Evolutionary conservation across 2,113 vertebrate species (phyloP), one percentile per base, ranked within the genome.

Genomic region (Cynoglossus semilaevis): DNA sequence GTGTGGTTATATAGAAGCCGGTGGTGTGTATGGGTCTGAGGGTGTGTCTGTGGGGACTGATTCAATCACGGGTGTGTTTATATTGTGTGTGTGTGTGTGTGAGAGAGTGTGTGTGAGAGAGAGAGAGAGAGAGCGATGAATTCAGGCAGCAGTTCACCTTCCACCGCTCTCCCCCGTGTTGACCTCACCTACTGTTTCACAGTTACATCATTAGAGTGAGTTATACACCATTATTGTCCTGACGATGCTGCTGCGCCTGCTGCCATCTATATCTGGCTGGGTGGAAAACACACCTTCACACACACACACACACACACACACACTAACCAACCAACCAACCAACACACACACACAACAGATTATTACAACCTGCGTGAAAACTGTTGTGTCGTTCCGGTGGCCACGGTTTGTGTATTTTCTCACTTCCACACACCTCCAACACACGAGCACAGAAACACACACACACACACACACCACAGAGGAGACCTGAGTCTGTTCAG

Each of bases 141-240:
- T 68, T n/a, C 46, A 41, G 40, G 60, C 46, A 35, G 57, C 46
- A 70, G 40, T 67, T 82, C 53, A 67, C 65, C 66, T 67, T 80
- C 64, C 37, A 36, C 53, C 58, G 59, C 70, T 40, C 47, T 57
- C 41, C 57, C 58, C 42, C 15, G 14, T 51, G 48, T 52, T 85
- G 85, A 84, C 81, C 79, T 84, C 61, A 85, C 68, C 71, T 70
- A 77, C 82, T 77, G 80, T 76, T 76, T 80, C 58, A 55, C 74
- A 61, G 60, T 67, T 72, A 60, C 71, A 72, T 76, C 80, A 76
- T 84, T 81, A 77, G 52, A 54, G 63, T 84, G 77, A 81, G 70
- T 82, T 77, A 79, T 76, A 67, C 71, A 74, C 72, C 73, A 71
- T 80, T 63, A 84, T 51, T 60, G 51, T 51, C 57, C 51, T 72